These are phyloP conservation scores for Drosophila nigrodunni DNA, from an alignment of 1,140 invertebrate species.

Conservation along the genomic window DNA sequence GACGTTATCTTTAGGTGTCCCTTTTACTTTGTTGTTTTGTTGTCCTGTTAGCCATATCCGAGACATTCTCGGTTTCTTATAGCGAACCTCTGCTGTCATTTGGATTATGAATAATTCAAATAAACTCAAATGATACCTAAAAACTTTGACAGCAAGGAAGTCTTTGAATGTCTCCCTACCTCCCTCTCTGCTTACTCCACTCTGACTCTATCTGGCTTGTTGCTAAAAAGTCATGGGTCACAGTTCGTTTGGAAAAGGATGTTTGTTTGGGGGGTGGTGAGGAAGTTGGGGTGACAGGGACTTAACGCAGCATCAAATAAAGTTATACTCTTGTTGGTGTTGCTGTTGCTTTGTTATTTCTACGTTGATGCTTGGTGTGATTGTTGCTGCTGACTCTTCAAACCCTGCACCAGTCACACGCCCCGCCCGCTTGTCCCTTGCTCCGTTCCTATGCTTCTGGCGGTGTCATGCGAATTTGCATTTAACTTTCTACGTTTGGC, in stretches of 20 bases:
- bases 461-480: slow-evolving; percentile 81
- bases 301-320: slow-evolving; percentile 70
- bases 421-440: not conserved
- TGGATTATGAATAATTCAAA: slow-evolving; percentile 83
- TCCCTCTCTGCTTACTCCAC: slow-evolving; percentile 4
- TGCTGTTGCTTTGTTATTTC: slow-evolving; percentile 64
- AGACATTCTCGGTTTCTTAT: slow-evolving; percentile 61
- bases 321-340: slow-evolving; percentile 46
- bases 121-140: slow-evolving; percentile 83
- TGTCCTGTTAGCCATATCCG: slow-evolving; percentile 29
- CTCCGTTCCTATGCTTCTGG: slow-evolving; percentile 29
- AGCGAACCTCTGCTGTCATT: slow-evolving; percentile 56
- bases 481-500: slow-evolving; percentile 79
- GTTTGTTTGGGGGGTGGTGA: not conserved
- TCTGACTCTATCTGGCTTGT: too few species aligned
- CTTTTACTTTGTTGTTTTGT: slow-evolving; percentile 32
- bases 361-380: slow-evolving; percentile 74
- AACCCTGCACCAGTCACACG: not conserved
- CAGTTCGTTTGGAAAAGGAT: slow-evolving; percentile 19
- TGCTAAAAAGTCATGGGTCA: slow-evolving; percentile 27
- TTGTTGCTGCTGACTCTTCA: slow-evolving; percentile 57
- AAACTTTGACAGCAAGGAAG: slow-evolving; percentile 73
- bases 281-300: slow-evolving; percentile 12
- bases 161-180: not conserved
- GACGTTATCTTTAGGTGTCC: slow-evolving; percentile 65